These are phyloP conservation scores for Baccha elongata DNA, from an alignment of 2,888 invertebrate genomes.

Conservation along the genomic window DNA sequence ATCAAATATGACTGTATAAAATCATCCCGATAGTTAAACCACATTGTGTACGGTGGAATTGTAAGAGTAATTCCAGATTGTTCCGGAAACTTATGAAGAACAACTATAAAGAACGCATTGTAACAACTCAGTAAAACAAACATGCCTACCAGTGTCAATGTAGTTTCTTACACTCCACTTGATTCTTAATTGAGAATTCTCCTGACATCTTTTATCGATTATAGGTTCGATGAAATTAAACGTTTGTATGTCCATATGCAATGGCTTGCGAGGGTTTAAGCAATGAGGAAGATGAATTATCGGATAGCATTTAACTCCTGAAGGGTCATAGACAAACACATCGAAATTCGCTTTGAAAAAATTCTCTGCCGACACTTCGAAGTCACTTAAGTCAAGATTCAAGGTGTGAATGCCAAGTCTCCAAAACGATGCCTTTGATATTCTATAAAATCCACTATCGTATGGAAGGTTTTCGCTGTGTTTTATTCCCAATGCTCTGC, in stretches of 20 bases:
- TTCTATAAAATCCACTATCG: slow-evolving; percentile 73
- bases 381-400: slow-evolving; percentile 55
- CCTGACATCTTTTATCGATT: slow-evolving; percentile 64
- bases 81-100: slow-evolving; percentile 69
- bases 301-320: slow-evolving; percentile 46
- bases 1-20: slow-evolving; percentile 72
- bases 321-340: slow-evolving; percentile 40
- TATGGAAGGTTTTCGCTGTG: slow-evolving; percentile 74
- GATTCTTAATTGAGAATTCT: slow-evolving; percentile 44
- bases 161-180: slow-evolving; percentile 74
- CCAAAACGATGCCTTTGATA: slow-evolving; percentile 68
- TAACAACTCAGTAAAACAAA: background rate
- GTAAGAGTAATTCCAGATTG: slow-evolving; percentile 46
- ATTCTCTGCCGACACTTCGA: background rate
- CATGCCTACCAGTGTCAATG: slow-evolving; percentile 53
- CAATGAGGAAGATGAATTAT: slow-evolving; percentile 70
- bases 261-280: slow-evolving; percentile 64
- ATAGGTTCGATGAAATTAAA: slow-evolving; percentile 74
- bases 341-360: slow-evolving; percentile 39
- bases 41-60: slow-evolving; percentile 73
- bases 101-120: slow-evolving; percentile 43
- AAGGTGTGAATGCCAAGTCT: slow-evolving; percentile 48
- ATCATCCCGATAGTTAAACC: slow-evolving; percentile 74
- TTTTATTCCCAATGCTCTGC: slow-evolving; percentile 39
- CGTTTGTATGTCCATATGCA: slow-evolving; percentile 74